Evolutionary conservation across 2,797 vertebrate species (phyloP).

Genomic region (Australoheros facetus): DNA sequence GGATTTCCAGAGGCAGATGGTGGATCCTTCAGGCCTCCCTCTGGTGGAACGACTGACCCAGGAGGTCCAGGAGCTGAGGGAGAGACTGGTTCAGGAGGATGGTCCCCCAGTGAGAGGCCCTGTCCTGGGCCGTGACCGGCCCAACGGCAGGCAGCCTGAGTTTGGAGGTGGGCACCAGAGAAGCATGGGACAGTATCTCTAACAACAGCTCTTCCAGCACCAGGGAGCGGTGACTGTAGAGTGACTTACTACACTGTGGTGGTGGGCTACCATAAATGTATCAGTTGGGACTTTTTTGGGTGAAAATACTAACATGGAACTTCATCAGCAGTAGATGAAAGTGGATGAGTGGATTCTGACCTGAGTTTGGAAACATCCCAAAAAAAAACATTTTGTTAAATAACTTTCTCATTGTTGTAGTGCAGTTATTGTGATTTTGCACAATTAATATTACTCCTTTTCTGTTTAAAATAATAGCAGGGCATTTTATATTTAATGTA

Average conservation of each 20-base stretch:
- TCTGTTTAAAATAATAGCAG: not conserved
- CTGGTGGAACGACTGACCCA: constrained; percentile 86
- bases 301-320: constrained; percentile 28
- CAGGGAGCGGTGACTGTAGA: constrained; percentile 41
- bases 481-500: not conserved
- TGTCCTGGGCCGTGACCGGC: constrained; percentile 80
- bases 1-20: constrained; percentile 89
- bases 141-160: constrained; percentile 69
- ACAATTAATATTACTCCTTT: not conserved
- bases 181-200: constrained; percentile 84
- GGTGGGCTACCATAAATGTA: constrained; percentile 1
- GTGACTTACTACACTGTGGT: constrained; percentile 1
- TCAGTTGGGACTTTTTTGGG: not conserved
- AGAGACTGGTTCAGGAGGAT: constrained; percentile 75
- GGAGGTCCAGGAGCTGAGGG: constrained; percentile 86
- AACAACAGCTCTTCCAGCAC: constrained; percentile 80
- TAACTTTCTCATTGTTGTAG: not conserved
- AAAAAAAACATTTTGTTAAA: not conserved
- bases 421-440: not conserved
- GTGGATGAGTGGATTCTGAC: accelerated
- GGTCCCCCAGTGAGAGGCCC: constrained; percentile 77
- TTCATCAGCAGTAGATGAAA: not conserved
- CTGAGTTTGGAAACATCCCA: not conserved
- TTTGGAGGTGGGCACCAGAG: constrained; percentile 94
- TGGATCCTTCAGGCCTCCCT: constrained; percentile 85